A percentile compares a stretch with the other conserved stretches of the same genome.
Conservation (phyloP, 2,888 invertebrate genomes). For the Stramonita haemastoma region DNA sequence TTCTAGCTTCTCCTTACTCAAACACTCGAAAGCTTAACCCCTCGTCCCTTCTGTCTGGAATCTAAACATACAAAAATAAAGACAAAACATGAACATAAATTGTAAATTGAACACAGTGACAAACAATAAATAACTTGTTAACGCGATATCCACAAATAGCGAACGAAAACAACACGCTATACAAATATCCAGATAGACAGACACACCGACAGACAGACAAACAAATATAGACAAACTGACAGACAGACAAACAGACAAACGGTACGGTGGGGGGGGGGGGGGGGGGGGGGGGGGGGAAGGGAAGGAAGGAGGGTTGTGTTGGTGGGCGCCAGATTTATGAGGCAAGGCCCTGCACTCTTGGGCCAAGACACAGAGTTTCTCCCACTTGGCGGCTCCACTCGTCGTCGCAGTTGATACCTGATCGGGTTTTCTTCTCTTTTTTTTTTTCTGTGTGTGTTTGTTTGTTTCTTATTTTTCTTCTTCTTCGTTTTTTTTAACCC, state of each 20-base stretch:
- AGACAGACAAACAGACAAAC: not conserved
- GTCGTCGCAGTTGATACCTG: conserved; percentile 23
- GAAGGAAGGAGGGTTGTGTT: not conserved
- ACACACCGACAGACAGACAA: not conserved
- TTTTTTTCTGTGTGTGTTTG: not conserved
- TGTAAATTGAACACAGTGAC: no score
- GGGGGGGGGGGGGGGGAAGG: not conserved
- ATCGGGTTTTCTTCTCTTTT: not conserved
- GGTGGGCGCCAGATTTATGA: conserved; percentile 29
- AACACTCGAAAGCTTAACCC: no score
- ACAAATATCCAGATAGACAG: not conserved
- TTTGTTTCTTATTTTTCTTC: not conserved
- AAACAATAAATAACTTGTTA: no score
- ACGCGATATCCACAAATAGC: no score
- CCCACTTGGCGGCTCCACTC: conserved; percentile 31
- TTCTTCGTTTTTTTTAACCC: not conserved
- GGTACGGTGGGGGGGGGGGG: not conserved
- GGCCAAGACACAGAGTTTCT: conserved; percentile 14
- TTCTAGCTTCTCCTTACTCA: no score
- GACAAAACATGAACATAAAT: no score
- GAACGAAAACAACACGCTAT: not conserved
- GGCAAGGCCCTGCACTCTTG: not conserved
- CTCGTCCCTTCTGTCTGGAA: no score
- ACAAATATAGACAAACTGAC: not conserved
- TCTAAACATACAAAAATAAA: no score